Evolutionary conservation across 2,797 vertebrate genomes (phyloP).

Genomic region (Falco berigora): DNA sequence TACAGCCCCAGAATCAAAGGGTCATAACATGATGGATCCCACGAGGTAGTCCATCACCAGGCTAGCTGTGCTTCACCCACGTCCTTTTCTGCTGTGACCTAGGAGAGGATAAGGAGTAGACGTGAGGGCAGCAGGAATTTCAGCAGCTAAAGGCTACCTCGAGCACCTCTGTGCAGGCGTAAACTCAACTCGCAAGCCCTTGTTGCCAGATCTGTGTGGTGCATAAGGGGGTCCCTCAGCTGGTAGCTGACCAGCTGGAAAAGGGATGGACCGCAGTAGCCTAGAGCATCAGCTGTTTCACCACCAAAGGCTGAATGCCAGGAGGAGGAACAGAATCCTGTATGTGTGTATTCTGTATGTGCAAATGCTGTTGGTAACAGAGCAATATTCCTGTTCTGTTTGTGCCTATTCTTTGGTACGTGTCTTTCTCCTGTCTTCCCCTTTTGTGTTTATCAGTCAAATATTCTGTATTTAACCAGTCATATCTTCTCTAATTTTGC

Average conservation of each 20-base stretch:
- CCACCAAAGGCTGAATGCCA: background rate
- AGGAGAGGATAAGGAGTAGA: background rate
- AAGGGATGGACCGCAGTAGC: background rate
- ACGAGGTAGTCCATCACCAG: background rate
- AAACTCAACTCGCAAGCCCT: background rate
- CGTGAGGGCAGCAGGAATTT: background rate
- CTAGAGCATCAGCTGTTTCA: background rate
- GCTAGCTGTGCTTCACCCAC: background rate
- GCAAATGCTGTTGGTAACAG: background rate
- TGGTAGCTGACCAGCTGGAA: background rate
- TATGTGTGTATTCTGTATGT: background rate
- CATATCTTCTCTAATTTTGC: background rate
- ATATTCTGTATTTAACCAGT: background rate
- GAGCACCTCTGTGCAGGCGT: background rate
- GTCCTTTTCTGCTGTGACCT: background rate
- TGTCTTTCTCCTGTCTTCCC: background rate
- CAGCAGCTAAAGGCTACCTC: background rate
- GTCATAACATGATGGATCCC: background rate
- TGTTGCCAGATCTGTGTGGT: background rate
- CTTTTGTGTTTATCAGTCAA: background rate
- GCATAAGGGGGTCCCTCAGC: background rate
- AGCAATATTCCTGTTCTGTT: background rate
- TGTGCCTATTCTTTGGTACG: rapidly evolving
- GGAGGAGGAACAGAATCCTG: background rate
- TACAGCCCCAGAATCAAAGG: background rate